A percentile compares a stretch with the other conserved stretches of the same genome.
phyloP scores from a whole-genome alignment of 2,797 vertebrate genomes.

The Acomys russatus region DNA sequence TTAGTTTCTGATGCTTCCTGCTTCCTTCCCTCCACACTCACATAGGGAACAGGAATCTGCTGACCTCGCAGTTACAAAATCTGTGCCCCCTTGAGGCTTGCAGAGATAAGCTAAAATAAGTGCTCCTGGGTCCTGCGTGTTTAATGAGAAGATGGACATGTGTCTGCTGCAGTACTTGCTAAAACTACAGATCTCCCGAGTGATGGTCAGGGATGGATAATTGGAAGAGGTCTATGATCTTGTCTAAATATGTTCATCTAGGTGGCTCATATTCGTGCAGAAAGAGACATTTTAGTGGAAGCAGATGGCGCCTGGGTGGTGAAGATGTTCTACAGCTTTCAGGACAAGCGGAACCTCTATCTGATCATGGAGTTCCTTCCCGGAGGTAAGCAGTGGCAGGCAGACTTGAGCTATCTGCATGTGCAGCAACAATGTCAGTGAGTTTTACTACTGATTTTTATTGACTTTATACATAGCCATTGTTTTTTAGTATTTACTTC shows the following conservation, averaged over 20 bases:
- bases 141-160: constrained; percentile 17
- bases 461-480: neutral
- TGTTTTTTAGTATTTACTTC: constrained; percentile 28
- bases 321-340: constrained; percentile 99
- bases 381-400: constrained; percentile 91
- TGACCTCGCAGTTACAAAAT: neutral
- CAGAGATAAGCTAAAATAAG: neutral
- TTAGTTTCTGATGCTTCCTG: neutral
- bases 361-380: constrained; percentile 99
- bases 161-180: constrained; percentile 1
- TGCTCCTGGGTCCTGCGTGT: neutral
- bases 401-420: neutral
- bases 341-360: constrained; percentile 99
- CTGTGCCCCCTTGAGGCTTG: neutral
- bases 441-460: neutral
- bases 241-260: constrained; percentile 79
- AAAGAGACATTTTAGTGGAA: constrained; percentile 98
- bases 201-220: neutral
- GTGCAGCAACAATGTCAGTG: neutral
- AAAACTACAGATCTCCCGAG: neutral
- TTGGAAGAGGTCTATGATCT: neutral
- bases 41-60: neutral
- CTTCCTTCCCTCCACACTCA: neutral
- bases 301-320: constrained; percentile 99
- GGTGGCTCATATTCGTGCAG: constrained; percentile 98